Base-by-base conservation (phyloP, 2,888 invertebrate genomes). In the Polymixis lichenea region DNA sequence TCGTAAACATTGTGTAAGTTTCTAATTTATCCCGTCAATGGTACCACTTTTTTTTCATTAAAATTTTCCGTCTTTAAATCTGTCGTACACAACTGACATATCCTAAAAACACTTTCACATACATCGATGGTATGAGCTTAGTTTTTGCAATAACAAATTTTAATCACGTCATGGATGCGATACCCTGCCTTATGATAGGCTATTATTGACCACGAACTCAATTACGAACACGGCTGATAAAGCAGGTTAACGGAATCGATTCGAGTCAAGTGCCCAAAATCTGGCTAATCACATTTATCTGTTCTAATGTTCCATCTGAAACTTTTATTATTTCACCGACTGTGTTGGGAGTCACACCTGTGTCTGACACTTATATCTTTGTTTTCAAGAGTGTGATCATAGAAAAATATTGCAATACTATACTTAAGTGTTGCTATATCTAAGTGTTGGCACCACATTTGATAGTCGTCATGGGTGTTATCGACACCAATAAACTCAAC, bases 161-260 rank as follows among this genome's bases (percentile, higher is more conserved):
- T 58, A 62, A 80, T 80, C 13, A 64, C 56, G 22, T 55, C 38
- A 51, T 73, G n/a, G 28, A 72, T 17, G 22, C 0, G 8, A 13
- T 51, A 28, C 53, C 8, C 13, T 61, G 15, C n/a, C n/a, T 80
- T 77, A 77, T 77, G 73, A 25, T 32, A 43, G 19, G 4, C n/a
- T 56, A 32, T 72, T 62, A 80, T 72, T 62, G 77, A 25, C 22
- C 55, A 51, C n/a, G 51, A 51, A 49, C 62, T 77, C 28, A 80
- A 80, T 80, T 64, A 80, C 55, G 28, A 32, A 51, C 25, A 25
- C 8, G 13, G 25, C 15, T 62, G 80, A 77, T 77, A 80, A 64
- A 7, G 22, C 49, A 43, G 62, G 25, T 72, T 64, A 64, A 51
- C 32, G 22, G 32, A 51, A 80, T 80, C 80, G 62, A 77, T 77